Base-by-base conservation (phyloP, 2,113 vertebrate genomes). In the Stercorarius parasiticus region DNA sequence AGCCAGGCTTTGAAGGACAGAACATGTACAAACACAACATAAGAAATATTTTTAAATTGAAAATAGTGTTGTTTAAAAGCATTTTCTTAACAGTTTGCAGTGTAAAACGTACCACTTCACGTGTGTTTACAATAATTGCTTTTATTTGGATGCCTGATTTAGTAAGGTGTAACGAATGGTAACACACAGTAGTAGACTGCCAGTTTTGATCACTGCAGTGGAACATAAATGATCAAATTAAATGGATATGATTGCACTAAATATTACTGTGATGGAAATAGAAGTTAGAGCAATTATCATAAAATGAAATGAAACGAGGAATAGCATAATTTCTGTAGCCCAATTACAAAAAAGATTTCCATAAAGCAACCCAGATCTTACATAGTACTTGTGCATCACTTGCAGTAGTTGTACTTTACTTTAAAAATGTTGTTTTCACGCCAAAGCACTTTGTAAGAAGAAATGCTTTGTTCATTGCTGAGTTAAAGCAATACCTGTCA, bases 201-300 rank as follows among this genome's bases (percentile, higher is more conserved):
- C 66, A 76, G 47, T 47, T 97, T 91, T 86, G 92, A 88, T 95
- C 95, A 56, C 2, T 14, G 78, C 52, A 59, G 50, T 62, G 62
- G 64, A 89, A 93, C 67, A 62, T 45, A 93, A 96, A 72, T 62
- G 32, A 96, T 88, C 40, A 45, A 47, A 95, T 94, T 90, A 96
- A 95, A 90, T 50, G 32, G 55, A 20, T 72, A 25, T 71, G 70
- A 93, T 90, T 73, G 47, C 71, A 76, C 55, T 86, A 80, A 92
- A 87, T 96, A 76, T 64, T 86, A 49, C 78, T 71, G 79, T 58
- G 81, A 59, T 82, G 64, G 70, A 86, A 96, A 88, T 2, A 80
- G 82, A 81, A 94, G 26, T 83, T 78, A 62, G 27, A 85, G 73
- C 40, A 82, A 89, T 95, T 86, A 85, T 47, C 0, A 0, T 87